These are phyloP conservation scores for Sebastes baramenuke DNA, from an alignment of 2,797 vertebrate species.

Conservation along the genomic window DNA sequence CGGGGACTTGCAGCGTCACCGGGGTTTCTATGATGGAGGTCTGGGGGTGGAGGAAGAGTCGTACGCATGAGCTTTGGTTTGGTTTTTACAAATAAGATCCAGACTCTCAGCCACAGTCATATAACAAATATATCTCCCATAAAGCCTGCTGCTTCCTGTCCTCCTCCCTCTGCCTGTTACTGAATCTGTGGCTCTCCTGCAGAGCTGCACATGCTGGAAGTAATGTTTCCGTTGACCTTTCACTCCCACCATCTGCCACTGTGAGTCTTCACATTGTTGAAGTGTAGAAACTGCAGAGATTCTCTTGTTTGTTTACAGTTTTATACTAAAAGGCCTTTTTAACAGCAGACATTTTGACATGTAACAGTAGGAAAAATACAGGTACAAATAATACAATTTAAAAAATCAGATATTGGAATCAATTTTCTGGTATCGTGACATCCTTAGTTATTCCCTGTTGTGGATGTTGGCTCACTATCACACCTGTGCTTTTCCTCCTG, in stretches of 20 bases:
- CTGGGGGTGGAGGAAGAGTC: constrained; percentile 26
- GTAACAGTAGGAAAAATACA: not conserved
- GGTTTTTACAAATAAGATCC: not conserved
- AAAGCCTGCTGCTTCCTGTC: not conserved
- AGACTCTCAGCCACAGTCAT: not conserved
- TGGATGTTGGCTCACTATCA: not conserved
- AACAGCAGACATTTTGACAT: not conserved
- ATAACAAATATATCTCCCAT: not conserved
- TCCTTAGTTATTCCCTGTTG: no score
- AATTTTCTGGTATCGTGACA: no score
- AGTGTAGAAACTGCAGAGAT: no score
- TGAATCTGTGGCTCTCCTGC: not conserved
- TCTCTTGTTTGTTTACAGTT: not conserved
- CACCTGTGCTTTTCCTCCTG: not conserved
- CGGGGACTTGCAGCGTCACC: constrained; percentile 82
- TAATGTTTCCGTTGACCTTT: no score
- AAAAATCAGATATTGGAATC: no score
- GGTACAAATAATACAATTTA: not conserved
- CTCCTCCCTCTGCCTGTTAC: not conserved
- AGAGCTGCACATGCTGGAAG: no score
- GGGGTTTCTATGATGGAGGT: constrained; percentile 78
- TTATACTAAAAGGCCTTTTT: not conserved
- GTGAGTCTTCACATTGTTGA: no score
- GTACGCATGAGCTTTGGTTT: not conserved
- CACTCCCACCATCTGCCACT: no score